Evolutionary conservation across 1,140 invertebrate genomes (phyloP).

Genomic region (Araneus ventricosus): DNA sequence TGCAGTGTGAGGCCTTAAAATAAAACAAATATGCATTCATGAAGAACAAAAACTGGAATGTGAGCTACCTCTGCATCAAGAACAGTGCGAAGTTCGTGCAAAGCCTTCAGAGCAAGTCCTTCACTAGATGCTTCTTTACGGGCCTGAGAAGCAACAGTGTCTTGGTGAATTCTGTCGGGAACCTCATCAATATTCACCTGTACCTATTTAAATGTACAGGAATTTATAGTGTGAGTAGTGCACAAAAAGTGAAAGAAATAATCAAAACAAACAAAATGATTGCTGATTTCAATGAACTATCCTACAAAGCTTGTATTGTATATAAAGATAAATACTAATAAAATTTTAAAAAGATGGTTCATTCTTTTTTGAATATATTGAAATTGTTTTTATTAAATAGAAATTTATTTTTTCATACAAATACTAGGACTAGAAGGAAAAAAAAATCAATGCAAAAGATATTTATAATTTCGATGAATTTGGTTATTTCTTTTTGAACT

Average conservation of each 20-base stretch:
- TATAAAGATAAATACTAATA: neutral
- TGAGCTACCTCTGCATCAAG: slow-evolving; percentile 71
- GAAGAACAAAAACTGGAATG: neutral
- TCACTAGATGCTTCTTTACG: slow-evolving; percentile 69
- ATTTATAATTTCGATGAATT: no score
- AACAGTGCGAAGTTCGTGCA: slow-evolving; percentile 74
- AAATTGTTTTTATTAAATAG: no score
- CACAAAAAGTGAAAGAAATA: neutral
- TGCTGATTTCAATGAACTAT: no score
- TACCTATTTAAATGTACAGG: slow-evolving; percentile 53
- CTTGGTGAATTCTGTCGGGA: slow-evolving; percentile 70
- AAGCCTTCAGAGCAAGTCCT: slow-evolving; percentile 70
- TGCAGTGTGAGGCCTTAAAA: neutral
- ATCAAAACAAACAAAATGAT: neutral
- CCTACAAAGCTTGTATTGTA: no score
- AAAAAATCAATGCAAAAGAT: no score
- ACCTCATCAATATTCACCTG: slow-evolving; percentile 30
- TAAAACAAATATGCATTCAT: neutral
- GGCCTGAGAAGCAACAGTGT: slow-evolving; percentile 72
- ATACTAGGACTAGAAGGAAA: no score
- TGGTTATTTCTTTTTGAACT: no score
- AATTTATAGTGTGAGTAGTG: slow-evolving; percentile 12
- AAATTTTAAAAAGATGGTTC: neutral
- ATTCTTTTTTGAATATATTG: no score
- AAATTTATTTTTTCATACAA: no score